Evolutionary conservation across 2,888 invertebrate species (phyloP), one percentile per base, ranked within the genome.

Genomic region (Ochropleura plecta): DNA sequence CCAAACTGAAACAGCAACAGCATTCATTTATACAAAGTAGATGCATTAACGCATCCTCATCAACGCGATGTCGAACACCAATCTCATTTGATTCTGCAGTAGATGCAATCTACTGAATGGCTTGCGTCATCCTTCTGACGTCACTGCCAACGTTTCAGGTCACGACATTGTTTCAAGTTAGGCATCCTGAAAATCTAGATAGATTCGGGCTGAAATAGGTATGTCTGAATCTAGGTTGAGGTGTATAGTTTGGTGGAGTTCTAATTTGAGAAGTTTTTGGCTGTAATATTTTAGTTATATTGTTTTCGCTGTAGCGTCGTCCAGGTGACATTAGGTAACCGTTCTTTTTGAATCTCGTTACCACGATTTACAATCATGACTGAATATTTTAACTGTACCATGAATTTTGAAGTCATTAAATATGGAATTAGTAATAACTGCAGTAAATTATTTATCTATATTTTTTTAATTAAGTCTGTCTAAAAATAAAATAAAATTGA

Each of bases 131-230:
- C 3, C 5, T 10, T 42, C n/a, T 76, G 73, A 81, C 82, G 82
- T 76, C 75, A 72, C 69, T 64, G 42, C 69, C 81, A 81, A 59
- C 48, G 48, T 82, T 82, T 57, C 73, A 73, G 83, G 83, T 82
- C 83, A 83, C 57, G 73, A 60, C 78, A 71, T 63, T 69, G 82
- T 82, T 76, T 81, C 49, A 44, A 72, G 51, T 12, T 16, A 49
- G 51, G 44, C 57, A 30, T 73, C 70, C 83, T 80, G 76, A n/a
- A 73, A 76, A 73, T 76, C 64, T 69, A 60, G 67, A 55, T 69
- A 49, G 49, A 78, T 55, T 65, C n/a, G 16, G 20, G 42, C 40
- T 49, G 40, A 46, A 51, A 46, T 74, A 60, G 76, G 48, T 68
- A 63, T 59, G 70, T 46, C 57, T 70, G n/a, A n/a, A 78, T 64